These are phyloP conservation scores for Xiphorhynchus elegans DNA, from an alignment of 2,113 vertebrate genomes.

Conservation along the genomic window DNA sequence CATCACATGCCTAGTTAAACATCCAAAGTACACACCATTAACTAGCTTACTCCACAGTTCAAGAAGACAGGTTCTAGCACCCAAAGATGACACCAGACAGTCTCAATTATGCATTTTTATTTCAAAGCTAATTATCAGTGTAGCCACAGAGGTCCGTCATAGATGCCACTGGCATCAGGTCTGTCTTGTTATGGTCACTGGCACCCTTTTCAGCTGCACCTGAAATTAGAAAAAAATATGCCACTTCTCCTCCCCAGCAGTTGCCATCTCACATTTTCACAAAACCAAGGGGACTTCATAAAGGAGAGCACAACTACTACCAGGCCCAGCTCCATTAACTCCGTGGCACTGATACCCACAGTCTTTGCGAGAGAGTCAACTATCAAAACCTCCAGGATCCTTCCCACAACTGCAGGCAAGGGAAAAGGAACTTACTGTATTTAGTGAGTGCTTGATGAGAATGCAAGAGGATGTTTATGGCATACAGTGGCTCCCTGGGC, in stretches of 20 bases:
- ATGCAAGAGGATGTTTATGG: neutral
- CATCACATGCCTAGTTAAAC: neutral
- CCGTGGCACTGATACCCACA: neutral
- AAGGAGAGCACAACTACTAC: neutral
- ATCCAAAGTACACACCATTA: neutral
- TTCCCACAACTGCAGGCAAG: rapidly evolving
- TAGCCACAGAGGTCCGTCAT: neutral
- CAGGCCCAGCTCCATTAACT: neutral
- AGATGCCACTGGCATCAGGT: neutral
- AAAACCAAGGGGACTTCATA: neutral
- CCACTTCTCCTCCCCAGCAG: neutral
- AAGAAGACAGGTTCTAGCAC: neutral
- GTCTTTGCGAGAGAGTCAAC: neutral
- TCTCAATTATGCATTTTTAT: neutral
- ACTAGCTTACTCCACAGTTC: neutral
- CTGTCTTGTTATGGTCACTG: neutral
- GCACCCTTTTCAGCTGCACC: neutral
- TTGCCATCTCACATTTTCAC: neutral
- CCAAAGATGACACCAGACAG: neutral
- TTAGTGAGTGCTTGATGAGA: neutral
- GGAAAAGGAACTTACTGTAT: neutral
- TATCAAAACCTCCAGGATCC: neutral
- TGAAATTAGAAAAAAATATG: neutral
- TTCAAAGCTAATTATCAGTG: neutral
- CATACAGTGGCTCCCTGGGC: neutral